Base-by-base conservation (phyloP, 2,888 invertebrate genomes). In the Dryocosmus kuriphilus region DNA sequence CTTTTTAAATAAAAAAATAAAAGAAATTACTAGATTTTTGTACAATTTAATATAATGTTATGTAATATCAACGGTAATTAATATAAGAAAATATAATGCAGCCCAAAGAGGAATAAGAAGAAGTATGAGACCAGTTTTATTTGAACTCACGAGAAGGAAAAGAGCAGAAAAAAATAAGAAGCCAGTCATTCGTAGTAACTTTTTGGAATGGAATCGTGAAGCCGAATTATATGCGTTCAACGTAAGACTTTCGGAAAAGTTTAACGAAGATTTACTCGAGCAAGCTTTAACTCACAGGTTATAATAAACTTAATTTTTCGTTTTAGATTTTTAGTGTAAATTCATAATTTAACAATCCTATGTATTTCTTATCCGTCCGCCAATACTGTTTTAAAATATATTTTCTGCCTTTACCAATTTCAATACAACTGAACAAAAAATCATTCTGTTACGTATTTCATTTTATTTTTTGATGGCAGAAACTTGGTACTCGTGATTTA, bases 201-300 rank as follows among this genome's bases (percentile, higher is more conserved):
- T 93, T 88, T 85, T 95, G n/a, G 96, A 96, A 87, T 97, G 98
- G 98, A 98, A 98, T 89, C 95, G 96, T 85, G 94, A 96, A 85
- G 94, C 97, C 0, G 98, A 98, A 92, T 82, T 98, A 3, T 98
- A 93, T 92, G 97, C 98, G 0, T 98, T 98, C 93, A 96, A 95
- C 14, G 95, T 95, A 88, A 93, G 99, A 35, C 92, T 98, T 22
- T 94, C 95, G 32, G 99, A 99, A 92, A 94, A 96, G 6, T 97
- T 99, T 87, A 93, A 97, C 79, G 92, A 93, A 0, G 92, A 94
- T 27, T 90, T 96, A 22, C 91, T 99, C 38, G 93, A 95, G 76
- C 93, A 93, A 86, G 98, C 98, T 1, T 95, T 99, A 79, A 96
- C 95, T 60, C 95, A 97, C 87, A 93, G 71, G 71, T 51, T 9